Evolutionary conservation across 2,797 vertebrate species (phyloP), one percentile per base, ranked within the genome.

Genomic region (Echiichthys vipera): DNA sequence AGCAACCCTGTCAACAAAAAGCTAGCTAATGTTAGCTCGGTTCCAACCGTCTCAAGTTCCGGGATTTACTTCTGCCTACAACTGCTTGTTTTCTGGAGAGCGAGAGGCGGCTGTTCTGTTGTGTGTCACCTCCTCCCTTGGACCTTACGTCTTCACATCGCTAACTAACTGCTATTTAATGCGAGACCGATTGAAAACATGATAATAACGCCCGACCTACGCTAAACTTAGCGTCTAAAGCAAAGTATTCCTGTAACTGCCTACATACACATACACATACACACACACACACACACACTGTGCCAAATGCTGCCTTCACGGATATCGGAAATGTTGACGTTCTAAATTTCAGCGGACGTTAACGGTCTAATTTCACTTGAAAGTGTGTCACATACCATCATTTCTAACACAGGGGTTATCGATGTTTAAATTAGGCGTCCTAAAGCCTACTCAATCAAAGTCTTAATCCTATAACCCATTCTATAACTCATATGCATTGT

Each of bases 1-100:
- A 36, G 46, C 73, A 43, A 40, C 77, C 32, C 79, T 89, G 90
- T 93, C 89, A 91, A 91, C 86, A 91, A 88, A 87, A 86, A 88
- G 90, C 89, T 88, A 92, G 87, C 89, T 82, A 66, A 59, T 2
- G 85, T 87, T 91, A 89, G 89, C 88, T 83, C 65, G 76, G 14
- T 58, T 74, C 62, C 74, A 63, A 54, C 34, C 74, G 69, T 12
- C 50, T 63, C 68, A 59, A 92, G 87, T 92, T 94, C 90, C 91
- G 89, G 90, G 90, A 25, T 89, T 69, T 32, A 70, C 53, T 54
- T 67, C 82, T 70, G 53, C 54, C 55, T 27, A 37, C 58, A 65
- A 57, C 53, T 32, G 75, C 77, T 68, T 24, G 50, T 65, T 71
- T 68, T 59, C 36, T 22, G 43, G 37, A 39, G 59, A 55, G 76